A percentile compares a stretch with the other conserved stretches of the same genome.
phyloP scores from a whole-genome alignment of 1,140 invertebrate genomes.

The Drosophila nikananu region DNA sequence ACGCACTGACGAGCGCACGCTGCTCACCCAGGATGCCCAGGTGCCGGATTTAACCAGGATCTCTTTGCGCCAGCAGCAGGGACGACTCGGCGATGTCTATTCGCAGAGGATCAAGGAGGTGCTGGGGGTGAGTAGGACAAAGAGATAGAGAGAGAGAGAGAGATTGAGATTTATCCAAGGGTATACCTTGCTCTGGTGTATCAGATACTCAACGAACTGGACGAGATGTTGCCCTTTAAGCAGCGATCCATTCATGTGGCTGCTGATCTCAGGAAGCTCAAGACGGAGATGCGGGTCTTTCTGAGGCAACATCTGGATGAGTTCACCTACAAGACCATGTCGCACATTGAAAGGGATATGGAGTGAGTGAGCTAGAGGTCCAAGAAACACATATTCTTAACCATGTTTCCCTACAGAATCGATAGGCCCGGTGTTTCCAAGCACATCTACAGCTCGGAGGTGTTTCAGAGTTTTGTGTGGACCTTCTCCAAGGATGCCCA shows the following conservation, averaged over 20 bases:
- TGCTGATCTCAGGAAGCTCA: slow-evolving; percentile 66
- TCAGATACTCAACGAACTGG: slow-evolving; percentile 77
- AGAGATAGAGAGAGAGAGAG: too few species aligned
- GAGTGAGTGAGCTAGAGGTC: slow-evolving; percentile 53
- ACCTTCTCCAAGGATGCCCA: slow-evolving; percentile 83
- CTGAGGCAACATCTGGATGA: slow-evolving; percentile 80
- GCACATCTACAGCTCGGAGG: slow-evolving; percentile 76
- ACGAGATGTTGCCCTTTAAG: slow-evolving; percentile 66
- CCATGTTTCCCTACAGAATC: slow-evolving; percentile 40
- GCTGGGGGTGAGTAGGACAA: slow-evolving; percentile 74
- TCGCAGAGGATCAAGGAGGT: slow-evolving; percentile 85
- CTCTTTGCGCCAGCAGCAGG: slow-evolving; percentile 73
- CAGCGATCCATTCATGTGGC: slow-evolving; percentile 51
- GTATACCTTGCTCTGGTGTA: not conserved
- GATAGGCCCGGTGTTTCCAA: slow-evolving; percentile 79
- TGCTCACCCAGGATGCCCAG: slow-evolving; percentile 78
- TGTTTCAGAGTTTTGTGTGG: slow-evolving; percentile 83
- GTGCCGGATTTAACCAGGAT: slow-evolving; percentile 70
- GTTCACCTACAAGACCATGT: slow-evolving; percentile 84
- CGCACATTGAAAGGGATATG: slow-evolving; percentile 84
- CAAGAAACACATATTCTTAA: too few species aligned
- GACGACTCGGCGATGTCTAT: slow-evolving; percentile 79
- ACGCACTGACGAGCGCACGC: slow-evolving; percentile 83
- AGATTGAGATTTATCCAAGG: too few species aligned
- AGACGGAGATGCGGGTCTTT: slow-evolving; percentile 76